A percentile compares a stretch with the other conserved stretches of the same genome.
These are phyloP conservation scores for Metopia argyrocephala DNA, from an alignment of 2,888 invertebrate genomes.

Conservation along the genomic window DNA sequence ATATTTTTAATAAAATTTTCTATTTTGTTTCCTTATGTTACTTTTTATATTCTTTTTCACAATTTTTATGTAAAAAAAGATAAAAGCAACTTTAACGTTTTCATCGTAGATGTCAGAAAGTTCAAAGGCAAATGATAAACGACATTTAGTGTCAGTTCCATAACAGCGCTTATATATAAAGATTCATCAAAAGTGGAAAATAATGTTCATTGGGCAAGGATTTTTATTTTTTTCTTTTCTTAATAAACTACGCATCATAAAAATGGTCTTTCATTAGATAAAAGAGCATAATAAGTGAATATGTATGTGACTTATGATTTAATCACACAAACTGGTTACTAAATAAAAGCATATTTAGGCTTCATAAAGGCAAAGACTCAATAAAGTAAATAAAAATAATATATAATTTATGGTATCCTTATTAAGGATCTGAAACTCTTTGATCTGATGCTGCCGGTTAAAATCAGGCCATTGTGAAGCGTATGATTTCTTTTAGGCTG, in stretches of 20 bases:
- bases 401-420: no score
- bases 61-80: constrained; percentile 1
- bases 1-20: constrained; percentile 38
- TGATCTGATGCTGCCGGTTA: no score
- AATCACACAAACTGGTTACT: no score
- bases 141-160: constrained; percentile 66
- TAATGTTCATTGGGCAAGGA: neutral
- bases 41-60: neutral
- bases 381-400: no score
- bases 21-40: neutral
- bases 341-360: no score
- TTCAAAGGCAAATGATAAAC: constrained; percentile 72
- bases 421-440: no score
- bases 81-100: constrained; percentile 50
- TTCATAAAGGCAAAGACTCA: no score
- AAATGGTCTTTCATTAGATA: neutral
- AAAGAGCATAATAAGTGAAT: neutral
- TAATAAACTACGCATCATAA: neutral
- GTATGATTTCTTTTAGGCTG: no score
- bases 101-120: constrained; percentile 71
- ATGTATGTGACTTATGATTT: no score
- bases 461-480: no score
- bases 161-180: neutral
- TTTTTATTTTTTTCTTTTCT: no score
- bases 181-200: constrained; percentile 7